Evolutionary conservation across 2,797 vertebrate genomes (phyloP).

Genomic region (Acrossocheilus wenchowensis): DNA sequence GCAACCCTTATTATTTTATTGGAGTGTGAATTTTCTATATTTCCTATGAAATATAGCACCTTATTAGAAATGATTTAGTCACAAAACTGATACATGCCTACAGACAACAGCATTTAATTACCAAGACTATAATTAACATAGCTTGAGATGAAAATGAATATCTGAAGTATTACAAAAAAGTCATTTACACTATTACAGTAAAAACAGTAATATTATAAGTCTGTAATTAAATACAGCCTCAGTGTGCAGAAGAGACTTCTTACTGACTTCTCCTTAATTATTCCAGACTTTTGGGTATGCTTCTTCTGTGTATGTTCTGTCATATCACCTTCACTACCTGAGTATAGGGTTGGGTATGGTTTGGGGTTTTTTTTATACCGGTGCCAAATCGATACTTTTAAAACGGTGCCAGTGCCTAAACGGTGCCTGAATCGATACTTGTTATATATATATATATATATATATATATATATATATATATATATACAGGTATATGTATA

Average conservation of each 20-base stretch:
- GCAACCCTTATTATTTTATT: neutral
- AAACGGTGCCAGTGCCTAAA: too few species aligned
- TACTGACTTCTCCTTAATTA: neutral
- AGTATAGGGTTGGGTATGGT: too few species aligned
- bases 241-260: neutral
- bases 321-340: neutral
- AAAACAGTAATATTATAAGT: neutral
- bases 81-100: neutral
- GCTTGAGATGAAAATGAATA: neutral
- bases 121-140: neutral
- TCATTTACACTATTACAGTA: neutral
- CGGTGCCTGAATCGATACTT: too few species aligned
- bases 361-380: too few species aligned
- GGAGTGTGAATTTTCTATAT: neutral
- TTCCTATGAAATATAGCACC: slow-evolving; percentile 12
- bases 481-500: too few species aligned
- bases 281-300: neutral
- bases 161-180: neutral
- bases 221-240: neutral
- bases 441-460: too few species aligned
- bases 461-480: too few species aligned
- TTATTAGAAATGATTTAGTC: neutral
- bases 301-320: neutral
- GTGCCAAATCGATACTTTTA: too few species aligned
- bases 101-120: neutral